These are phyloP conservation scores for Diorhabda carinulata DNA, from an alignment of 1,140 invertebrate genomes.

Conservation along the genomic window DNA sequence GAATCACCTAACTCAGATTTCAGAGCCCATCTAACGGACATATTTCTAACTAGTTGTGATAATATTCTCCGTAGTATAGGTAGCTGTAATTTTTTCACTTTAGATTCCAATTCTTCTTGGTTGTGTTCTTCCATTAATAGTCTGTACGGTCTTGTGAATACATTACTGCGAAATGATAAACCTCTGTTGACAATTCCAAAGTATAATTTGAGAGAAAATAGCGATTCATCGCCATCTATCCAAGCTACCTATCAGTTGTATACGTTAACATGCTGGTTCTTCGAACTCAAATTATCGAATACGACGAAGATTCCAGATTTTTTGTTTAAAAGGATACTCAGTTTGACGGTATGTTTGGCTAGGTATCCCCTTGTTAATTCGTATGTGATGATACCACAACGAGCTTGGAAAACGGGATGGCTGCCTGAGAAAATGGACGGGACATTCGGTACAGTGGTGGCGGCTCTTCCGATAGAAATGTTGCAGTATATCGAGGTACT, in stretches of 20 bases:
- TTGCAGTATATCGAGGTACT: conserved; percentile 78
- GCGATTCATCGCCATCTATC: conserved; percentile 46
- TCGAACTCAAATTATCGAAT: conserved; percentile 37
- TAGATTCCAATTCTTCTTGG: conserved; percentile 45
- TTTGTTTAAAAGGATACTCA: conserved; percentile 46
- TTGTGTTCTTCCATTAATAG: conserved; percentile 50
- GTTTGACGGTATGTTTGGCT: conserved; percentile 55
- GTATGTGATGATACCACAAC: conserved; percentile 61
- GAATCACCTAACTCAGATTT: conserved; percentile 31
- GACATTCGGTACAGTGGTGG: conserved; percentile 56
- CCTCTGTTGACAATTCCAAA: conserved; percentile 39
- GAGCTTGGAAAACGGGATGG: conserved; percentile 65
- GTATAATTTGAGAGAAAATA: conserved; percentile 41
- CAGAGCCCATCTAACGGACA: conserved; percentile 32
- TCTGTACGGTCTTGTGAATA: conserved; percentile 42
- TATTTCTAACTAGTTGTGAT: conserved; percentile 32
- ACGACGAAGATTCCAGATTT: conserved; percentile 47
- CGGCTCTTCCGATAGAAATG: conserved; percentile 53
- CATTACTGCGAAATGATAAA: conserved; percentile 39
- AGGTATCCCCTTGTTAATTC: conserved; percentile 65
- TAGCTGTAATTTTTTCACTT: conserved; percentile 45
- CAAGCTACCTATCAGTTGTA: conserved; percentile 51
- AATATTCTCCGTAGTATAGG: conserved; percentile 48
- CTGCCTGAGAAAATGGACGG: conserved; percentile 48
- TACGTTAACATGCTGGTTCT: conserved; percentile 52